phyloP scores from a whole-genome alignment of 92 coral and sea anemone genomes.

The Epizoanthus illoricatus region DNA sequence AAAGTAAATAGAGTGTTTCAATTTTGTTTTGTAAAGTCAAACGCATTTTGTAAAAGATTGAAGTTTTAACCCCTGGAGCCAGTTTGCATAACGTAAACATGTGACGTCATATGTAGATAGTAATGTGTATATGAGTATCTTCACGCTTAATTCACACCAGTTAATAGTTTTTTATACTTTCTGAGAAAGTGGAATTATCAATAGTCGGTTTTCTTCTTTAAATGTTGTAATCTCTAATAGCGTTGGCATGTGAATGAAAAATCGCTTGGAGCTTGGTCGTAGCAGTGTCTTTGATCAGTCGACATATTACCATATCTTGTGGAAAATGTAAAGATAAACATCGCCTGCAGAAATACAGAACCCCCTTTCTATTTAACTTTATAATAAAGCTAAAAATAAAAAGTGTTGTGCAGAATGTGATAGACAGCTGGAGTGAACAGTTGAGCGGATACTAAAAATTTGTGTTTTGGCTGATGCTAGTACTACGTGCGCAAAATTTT shows the following conservation, averaged over 20 bases:
- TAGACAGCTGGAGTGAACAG: not conserved
- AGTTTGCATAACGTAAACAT: too few relatives aligned
- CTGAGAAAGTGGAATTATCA: too few relatives aligned
- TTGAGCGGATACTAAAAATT: not conserved
- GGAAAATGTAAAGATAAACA: not conserved
- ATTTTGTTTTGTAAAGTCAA: too few relatives aligned
- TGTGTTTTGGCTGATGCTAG: not conserved
- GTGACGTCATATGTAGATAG: too few relatives aligned
- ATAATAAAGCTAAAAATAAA: not conserved
- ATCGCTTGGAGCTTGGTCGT: not conserved
- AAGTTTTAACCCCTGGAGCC: too few relatives aligned
- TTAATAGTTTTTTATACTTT: too few relatives aligned
- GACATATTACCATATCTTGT: conserved; percentile 11
- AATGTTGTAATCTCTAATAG: not conserved
- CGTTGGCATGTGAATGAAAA: not conserved
- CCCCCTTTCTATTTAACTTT: not conserved
- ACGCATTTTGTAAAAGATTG: too few relatives aligned
- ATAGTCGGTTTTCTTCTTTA: not conserved
- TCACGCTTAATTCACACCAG: too few relatives aligned
- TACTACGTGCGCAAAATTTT: conserved; percentile 41
- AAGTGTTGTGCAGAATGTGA: not conserved
- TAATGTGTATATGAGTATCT: too few relatives aligned
- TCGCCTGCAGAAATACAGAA: not conserved
- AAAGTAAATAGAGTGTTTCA: too few relatives aligned
- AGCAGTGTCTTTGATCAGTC: not conserved